Conservation (phyloP, 2,888 invertebrate species). For the Limnephilus rhombicus region DNA sequence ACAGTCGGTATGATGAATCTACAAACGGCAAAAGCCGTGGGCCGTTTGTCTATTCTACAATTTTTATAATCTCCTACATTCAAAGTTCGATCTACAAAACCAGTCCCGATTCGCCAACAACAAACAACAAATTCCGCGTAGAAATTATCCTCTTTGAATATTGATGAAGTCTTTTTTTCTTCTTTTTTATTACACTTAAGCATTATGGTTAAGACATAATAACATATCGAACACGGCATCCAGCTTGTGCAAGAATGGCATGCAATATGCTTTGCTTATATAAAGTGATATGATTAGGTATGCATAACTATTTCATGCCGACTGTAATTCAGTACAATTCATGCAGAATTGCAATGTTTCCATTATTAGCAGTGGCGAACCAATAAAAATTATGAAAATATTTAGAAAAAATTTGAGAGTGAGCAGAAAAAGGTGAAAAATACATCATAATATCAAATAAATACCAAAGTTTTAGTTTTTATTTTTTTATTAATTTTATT, state of each 20-base stretch:
- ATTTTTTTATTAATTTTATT: too few species aligned
- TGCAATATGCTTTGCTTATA: not conserved
- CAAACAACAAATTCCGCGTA: not conserved
- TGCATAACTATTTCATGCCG: not conserved
- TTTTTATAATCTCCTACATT: not conserved
- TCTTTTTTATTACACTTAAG: not conserved
- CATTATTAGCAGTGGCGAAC: not conserved
- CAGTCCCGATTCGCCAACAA: not conserved
- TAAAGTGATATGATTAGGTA: not conserved
- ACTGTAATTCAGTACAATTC: not conserved
- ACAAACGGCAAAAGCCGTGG: not conserved
- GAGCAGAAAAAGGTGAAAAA: too few species aligned
- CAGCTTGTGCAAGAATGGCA: not conserved
- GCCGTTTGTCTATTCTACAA: not conserved
- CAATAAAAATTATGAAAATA: not conserved
- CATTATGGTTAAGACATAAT: not conserved
- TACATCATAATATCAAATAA: too few species aligned
- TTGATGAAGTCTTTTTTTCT: not conserved
- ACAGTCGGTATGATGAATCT: not conserved
- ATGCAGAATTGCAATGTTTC: not conserved
- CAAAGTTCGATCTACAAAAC: not conserved
- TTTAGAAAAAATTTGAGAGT: too few species aligned
- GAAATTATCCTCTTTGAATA: not conserved
- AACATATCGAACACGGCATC: not conserved
- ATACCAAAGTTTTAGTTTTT: too few species aligned